Evolutionary conservation across 2,113 vertebrate species (phyloP), one percentile per base, ranked within the genome.

Genomic region (Spea bombifrons): DNA sequence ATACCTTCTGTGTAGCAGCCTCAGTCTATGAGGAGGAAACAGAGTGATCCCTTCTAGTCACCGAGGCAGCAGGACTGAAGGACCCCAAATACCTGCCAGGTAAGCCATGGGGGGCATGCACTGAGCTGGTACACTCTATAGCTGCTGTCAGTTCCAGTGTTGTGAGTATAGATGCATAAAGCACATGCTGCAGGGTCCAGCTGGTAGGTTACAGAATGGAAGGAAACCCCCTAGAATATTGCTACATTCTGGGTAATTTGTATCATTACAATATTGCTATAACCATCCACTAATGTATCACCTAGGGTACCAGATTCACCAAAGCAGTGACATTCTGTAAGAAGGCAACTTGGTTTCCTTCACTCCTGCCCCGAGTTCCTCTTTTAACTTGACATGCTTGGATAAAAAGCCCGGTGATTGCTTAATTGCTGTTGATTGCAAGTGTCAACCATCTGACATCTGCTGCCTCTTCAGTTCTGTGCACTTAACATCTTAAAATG

Each of bases 341-440:
- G 30, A 30, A 30, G 55, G 44, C 50, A 70, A 79, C 76, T 83
- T 81, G 82, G 81, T 81, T 83, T 63, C 57, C 72, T 68, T 65
- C 44, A 65, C 77, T 84, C 82, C 84, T 73, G 67, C 81, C 73
- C 53, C 66, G 78, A 76, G 48, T 85, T 85, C 87, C 80, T 84
- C 82, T 86, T 43, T 68, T 82, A 76, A 76, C 80, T 86, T 83
- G 78, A 74, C 84, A 86, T 53, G 13, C 81, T 87, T 59, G 82
- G 81, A 78, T 81, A 83, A 83, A 83, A 87, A 88, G 75, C 78
- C 72, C 88, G 88, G 88, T 90, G 82, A 88, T 85, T 88, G 67
- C 81, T 84, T 90, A 90, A 91, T 88, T 84, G 86, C 76, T 83
- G 86, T 76, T 88, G 86, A 88, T 89, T 84, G 80, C 64, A 85